These are phyloP conservation scores for Limnephilus rhombicus DNA, from an alignment of 2,888 invertebrate species.

Conservation along the genomic window DNA sequence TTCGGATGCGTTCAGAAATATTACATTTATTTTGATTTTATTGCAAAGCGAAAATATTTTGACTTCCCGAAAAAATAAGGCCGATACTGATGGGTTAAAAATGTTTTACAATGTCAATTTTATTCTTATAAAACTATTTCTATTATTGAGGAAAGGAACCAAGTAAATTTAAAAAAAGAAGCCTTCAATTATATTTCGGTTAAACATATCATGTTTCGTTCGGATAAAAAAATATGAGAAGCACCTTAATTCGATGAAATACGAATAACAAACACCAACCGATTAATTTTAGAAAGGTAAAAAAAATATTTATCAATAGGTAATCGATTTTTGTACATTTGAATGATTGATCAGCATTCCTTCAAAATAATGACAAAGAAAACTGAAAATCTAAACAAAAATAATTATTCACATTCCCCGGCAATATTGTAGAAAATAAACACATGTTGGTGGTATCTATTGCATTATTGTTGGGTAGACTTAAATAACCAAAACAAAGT, in stretches of 20 bases:
- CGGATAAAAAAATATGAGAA: background rate
- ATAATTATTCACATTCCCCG: background rate
- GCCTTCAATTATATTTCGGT: too few species aligned
- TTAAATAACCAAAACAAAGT: background rate
- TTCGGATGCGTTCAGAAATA: too few species aligned
- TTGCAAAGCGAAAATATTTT: too few species aligned
- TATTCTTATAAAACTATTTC: too few species aligned
- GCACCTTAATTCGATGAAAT: background rate
- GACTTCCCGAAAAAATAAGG: too few species aligned
- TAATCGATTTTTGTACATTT: background rate
- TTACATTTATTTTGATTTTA: too few species aligned
- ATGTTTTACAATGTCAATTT: too few species aligned
- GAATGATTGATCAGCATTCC: background rate
- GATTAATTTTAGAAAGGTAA: background rate
- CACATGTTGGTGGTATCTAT: background rate
- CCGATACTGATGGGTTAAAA: too few species aligned
- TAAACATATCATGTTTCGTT: background rate
- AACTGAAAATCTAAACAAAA: background rate
- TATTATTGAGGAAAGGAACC: too few species aligned
- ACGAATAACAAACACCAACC: background rate
- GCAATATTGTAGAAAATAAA: background rate
- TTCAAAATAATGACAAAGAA: background rate
- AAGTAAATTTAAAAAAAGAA: too few species aligned
- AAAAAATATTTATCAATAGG: background rate
- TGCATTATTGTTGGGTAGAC: background rate